These are phyloP conservation scores for Esox niger DNA, from an alignment of 2,113 vertebrate species.

Conservation along the genomic window DNA sequence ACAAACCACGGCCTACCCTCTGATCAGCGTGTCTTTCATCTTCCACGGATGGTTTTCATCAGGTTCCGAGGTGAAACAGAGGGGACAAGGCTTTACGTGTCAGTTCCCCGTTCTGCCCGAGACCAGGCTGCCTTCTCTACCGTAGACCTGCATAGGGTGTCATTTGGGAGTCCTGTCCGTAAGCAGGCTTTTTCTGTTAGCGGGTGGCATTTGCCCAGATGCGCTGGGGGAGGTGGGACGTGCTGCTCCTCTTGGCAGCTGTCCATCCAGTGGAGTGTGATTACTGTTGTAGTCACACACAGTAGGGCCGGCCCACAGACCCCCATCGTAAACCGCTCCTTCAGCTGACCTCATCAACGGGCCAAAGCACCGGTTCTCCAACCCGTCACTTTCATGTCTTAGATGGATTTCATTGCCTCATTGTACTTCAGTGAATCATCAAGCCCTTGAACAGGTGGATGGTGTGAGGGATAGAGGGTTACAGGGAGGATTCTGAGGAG, in stretches of 20 bases:
- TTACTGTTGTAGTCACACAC: slow-evolving; percentile 15
- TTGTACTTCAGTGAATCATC: too few relatives aligned
- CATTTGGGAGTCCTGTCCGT: too few relatives aligned
- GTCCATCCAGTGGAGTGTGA: slow-evolving; percentile 34
- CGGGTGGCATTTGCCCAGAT: slow-evolving; percentile 36
- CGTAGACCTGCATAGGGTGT: too few relatives aligned
- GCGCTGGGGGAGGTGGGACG: slow-evolving; percentile 25
- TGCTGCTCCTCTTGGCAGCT: slow-evolving; percentile 18
- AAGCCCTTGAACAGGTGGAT: too few relatives aligned
- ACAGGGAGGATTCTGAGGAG: too few relatives aligned
- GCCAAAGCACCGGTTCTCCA: too few relatives aligned
- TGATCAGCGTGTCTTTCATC: slow-evolving; percentile 52
- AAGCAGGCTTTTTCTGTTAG: slow-evolving; percentile 24
- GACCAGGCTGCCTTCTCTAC: background rate
- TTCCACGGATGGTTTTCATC: slow-evolving; percentile 53
- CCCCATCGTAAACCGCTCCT: slow-evolving; percentile 26
- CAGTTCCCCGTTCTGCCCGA: slow-evolving; percentile 5
- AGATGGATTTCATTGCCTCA: too few relatives aligned
- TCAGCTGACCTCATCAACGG: slow-evolving; percentile 19
- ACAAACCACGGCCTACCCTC: slow-evolving; percentile 33
- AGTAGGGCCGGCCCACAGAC: background rate
- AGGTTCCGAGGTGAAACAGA: slow-evolving; percentile 40
- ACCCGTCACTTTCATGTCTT: too few relatives aligned
- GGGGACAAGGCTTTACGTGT: slow-evolving; percentile 21
- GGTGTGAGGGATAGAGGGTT: too few relatives aligned